These are phyloP conservation scores for Tetramorium bicarinatum DNA, from an alignment of 2,888 invertebrate species.

Conservation along the genomic window DNA sequence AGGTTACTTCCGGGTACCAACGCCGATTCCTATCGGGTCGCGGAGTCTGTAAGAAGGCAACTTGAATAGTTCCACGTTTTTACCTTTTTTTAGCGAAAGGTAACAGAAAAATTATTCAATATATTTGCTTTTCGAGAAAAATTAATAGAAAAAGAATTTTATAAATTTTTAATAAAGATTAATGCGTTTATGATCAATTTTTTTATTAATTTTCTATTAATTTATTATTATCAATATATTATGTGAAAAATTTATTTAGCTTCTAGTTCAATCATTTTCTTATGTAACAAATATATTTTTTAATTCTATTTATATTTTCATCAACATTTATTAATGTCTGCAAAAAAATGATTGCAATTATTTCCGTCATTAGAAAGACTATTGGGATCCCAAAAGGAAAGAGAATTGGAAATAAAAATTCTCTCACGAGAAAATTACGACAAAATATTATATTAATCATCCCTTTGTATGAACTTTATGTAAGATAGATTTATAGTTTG, in stretches of 20 bases:
- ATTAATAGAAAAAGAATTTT: neutral
- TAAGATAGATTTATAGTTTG: neutral
- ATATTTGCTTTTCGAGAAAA: neutral
- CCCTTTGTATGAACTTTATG: neutral
- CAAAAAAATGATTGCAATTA: neutral
- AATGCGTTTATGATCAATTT: neutral
- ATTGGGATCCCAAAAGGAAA: neutral
- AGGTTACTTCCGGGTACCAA: constrained; percentile 30
- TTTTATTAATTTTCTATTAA: neutral
- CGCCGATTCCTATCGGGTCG: constrained; percentile 12
- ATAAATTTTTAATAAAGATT: neutral
- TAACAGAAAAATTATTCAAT: neutral
- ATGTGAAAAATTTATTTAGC: neutral
- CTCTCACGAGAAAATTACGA: neutral
- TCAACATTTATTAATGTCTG: neutral
- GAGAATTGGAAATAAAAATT: neutral
- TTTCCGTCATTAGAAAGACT: neutral
- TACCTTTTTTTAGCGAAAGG: constrained; percentile 11
- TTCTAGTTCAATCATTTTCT: neutral
- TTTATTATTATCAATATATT: neutral
- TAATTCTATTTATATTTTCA: constrained; percentile 3
- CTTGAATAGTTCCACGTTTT: neutral
- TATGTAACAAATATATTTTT: neutral
- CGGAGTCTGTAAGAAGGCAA: neutral
- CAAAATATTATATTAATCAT: neutral